Conservation (phyloP, 2,888 invertebrate species). For the Aspidapion aeneum region DNA sequence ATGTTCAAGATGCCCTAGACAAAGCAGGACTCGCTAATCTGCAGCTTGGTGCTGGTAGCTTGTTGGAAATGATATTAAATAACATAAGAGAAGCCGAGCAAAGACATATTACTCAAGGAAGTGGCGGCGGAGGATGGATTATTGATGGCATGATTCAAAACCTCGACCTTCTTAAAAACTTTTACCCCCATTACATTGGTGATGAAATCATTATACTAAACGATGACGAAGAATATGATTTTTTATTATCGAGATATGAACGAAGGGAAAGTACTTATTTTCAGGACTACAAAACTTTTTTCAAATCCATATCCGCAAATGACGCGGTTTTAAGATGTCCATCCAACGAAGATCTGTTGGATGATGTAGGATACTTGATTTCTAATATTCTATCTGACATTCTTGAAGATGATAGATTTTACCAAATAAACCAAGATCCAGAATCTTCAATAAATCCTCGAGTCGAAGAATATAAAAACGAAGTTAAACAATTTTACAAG, state of each 20-base stretch:
- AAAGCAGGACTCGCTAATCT: constrained; percentile 48
- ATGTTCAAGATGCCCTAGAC: constrained; percentile 48
- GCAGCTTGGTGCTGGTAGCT: constrained; percentile 48
- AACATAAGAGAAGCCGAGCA: constrained; percentile 46
- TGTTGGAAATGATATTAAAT: constrained; percentile 46
- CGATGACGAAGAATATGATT: constrained; percentile 50
- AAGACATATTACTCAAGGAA: constrained; percentile 37
- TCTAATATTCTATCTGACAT: constrained; percentile 27
- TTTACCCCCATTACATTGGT: constrained; percentile 51
- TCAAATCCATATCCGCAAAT: constrained; percentile 32
- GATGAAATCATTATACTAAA: constrained; percentile 56
- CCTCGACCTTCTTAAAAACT: constrained; percentile 49
- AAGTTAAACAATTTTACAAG: constrained; percentile 30
- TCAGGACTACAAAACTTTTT: constrained; percentile 37
- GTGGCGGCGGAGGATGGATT: constrained; percentile 54
- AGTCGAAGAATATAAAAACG: constrained; percentile 25
- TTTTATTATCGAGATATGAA: constrained; percentile 39
- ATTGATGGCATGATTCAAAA: constrained; percentile 58
- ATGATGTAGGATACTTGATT: constrained; percentile 20
- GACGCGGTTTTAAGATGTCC: constrained; percentile 38
- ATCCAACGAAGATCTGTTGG: constrained; percentile 21
- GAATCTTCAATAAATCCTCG: constrained; percentile 1
- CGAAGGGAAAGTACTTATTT: constrained; percentile 32
- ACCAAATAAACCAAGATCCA: constrained; percentile 3
- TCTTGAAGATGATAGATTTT: constrained; percentile 24